Conservation (phyloP, 2,113 vertebrate genomes). For the Ariopsis seemanni region DNA sequence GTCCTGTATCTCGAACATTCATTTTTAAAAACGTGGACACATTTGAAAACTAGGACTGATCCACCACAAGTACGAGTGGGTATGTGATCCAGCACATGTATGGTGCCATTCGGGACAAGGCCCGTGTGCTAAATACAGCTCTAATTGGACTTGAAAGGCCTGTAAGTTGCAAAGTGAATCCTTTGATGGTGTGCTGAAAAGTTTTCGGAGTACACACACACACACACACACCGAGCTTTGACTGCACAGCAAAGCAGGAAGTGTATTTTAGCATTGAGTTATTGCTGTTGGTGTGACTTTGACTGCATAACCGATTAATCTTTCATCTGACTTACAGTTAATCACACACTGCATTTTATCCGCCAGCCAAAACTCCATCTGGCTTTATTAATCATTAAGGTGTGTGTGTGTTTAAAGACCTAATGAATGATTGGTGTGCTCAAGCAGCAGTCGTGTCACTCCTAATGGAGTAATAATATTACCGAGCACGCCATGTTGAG, state of each 20-base stretch:
- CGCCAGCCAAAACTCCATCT: conserved; percentile 25
- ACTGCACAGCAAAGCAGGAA: conserved; percentile 18
- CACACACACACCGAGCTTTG: not conserved
- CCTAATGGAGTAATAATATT: conserved; percentile 29
- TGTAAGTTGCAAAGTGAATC: not conserved
- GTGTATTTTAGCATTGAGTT: conserved; percentile 30
- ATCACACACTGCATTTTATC: conserved; percentile 35
- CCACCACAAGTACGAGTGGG: not conserved
- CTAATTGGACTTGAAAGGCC: not conserved
- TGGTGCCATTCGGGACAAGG: not conserved
- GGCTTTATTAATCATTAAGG: conserved; percentile 39
- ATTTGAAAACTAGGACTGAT: not conserved
- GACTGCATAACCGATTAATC: conserved; percentile 39
- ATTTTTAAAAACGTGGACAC: not conserved
- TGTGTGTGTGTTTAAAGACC: conserved; percentile 29
- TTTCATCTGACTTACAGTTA: conserved; percentile 35
- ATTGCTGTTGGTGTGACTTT: conserved; percentile 8
- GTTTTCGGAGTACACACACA: not conserved
- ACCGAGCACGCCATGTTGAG: not conserved
- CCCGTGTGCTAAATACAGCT: not conserved
- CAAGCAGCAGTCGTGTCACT: conserved; percentile 3
- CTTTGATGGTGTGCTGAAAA: not conserved
- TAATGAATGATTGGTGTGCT: conserved; percentile 34
- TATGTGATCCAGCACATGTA: not conserved
- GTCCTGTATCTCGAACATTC: not conserved